Conservation (phyloP, 2,888 invertebrate genomes). For the Cataglyphis livida region DNA sequence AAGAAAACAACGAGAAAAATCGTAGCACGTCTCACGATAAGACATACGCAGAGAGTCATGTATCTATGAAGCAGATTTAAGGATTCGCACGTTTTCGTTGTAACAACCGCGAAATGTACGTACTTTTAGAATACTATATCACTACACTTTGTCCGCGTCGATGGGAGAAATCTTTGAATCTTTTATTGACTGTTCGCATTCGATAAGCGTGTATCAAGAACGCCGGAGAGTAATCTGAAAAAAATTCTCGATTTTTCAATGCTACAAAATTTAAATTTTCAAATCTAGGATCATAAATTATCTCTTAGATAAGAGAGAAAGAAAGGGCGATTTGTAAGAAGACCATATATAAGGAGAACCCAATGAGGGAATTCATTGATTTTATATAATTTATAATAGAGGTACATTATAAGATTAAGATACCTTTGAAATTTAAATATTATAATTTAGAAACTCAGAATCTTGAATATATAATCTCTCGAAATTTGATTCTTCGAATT, state of each 20-base stretch:
- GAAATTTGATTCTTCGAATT: background rate
- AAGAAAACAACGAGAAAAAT: conserved; percentile 6
- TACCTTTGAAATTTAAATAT: background rate
- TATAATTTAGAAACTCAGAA: background rate
- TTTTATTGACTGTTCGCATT: background rate
- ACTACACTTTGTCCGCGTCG: background rate
- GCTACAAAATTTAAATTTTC: background rate
- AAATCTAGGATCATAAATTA: background rate
- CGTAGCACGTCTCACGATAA: conserved; percentile 5
- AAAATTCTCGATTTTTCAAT: background rate
- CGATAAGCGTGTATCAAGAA: background rate
- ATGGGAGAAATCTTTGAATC: background rate
- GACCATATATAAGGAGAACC: background rate
- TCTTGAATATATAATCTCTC: background rate
- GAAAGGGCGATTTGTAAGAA: background rate
- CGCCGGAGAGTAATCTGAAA: background rate
- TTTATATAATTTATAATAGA: background rate
- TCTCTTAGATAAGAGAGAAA: no score
- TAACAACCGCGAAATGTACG: background rate
- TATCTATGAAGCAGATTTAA: conserved; percentile 4
- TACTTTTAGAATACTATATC: background rate
- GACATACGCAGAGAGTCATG: background rate
- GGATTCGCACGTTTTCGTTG: conserved; percentile 8
- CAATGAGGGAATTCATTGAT: background rate
- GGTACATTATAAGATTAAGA: background rate